Evolutionary conservation across 2,113 vertebrate genomes (phyloP), one percentile per base, ranked within the genome.

Genomic region (Shinisaurus crocodilurus): DNA sequence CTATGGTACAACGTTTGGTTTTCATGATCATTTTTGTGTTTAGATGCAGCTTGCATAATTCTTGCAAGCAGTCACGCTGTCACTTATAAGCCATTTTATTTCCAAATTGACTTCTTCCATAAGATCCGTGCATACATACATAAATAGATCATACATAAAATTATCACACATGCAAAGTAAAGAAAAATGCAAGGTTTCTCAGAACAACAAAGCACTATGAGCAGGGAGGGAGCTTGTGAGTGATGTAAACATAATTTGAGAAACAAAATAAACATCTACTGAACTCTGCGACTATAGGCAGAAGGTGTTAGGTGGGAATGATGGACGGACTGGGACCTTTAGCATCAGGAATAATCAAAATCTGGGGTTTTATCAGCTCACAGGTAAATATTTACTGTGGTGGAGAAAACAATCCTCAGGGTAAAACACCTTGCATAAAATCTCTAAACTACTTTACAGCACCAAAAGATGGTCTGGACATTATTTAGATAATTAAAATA

Each of bases 61-160:
- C 32, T 81, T 69, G 32, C 45, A 91, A 70, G 2, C 2, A 23
- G 32, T 1, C 15, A n/a, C 8, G 86, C 25, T 85, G 7, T 65
- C 75, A 25, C 6, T 7, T 60, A 72, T 16, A 0, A 0, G 75
- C 10, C 48, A 93, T 89, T 81, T 80, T 75, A 88, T 89, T 9
- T 90, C 16, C 82, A 81, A 60, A 5, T 79, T 82, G 3, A 67
- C 54, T 83, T n/a, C 29, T 4, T 2, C 48, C 45, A 3, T 50
- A 13, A 54, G 43, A 23, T 85, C 74, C 88, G 2, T 37, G 16
- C 72, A n/a, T 23, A 13, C 34, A 2, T 23, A 2, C 85, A 23
- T 65, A 89, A 93, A 57, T 0, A 43, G 4, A 45, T 29, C 4
- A 77, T 77, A 87, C 76, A 81, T 88, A 88, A n/a, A 69, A 79